Conservation (phyloP, 1,140 invertebrate genomes). For the Armadillidium nasatum region DNA sequence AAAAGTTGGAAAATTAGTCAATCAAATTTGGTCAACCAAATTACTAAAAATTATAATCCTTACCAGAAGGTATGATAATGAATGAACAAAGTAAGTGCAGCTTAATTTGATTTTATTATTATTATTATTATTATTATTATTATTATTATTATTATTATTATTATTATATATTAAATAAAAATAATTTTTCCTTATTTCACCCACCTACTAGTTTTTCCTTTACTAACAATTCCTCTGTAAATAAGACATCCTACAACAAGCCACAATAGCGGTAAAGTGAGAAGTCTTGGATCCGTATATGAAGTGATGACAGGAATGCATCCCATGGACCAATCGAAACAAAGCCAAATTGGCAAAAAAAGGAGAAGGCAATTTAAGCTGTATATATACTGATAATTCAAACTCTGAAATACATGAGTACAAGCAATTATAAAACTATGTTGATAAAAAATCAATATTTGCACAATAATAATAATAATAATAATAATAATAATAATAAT, state of each 20-base stretch:
- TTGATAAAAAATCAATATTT: too few relatives aligned
- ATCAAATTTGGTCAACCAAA: too few relatives aligned
- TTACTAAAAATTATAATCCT: too few relatives aligned
- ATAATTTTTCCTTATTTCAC: neutral
- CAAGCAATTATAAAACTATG: neutral
- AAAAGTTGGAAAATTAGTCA: too few relatives aligned
- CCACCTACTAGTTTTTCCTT: conserved; percentile 14
- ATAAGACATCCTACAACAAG: conserved; percentile 51
- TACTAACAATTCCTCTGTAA: conserved; percentile 19
- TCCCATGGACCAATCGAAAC: conserved; percentile 91
- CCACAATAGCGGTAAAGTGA: conserved; percentile 62
- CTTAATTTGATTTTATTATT: too few relatives aligned
- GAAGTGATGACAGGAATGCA: conserved; percentile 68
- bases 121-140: too few relatives aligned
- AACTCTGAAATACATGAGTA: conserved; percentile 27
- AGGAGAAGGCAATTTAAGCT: conserved; percentile 70
- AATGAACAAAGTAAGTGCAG: too few relatives aligned
- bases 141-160: too few relatives aligned
- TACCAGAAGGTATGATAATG: too few relatives aligned
- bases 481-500: too few relatives aligned
- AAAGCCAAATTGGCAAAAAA: conserved; percentile 73
- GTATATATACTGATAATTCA: conserved; percentile 78
- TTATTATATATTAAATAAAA: too few relatives aligned
- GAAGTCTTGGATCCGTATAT: conserved; percentile 59
- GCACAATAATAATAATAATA: too few relatives aligned